A percentile compares a stretch with the other conserved stretches of the same genome.
Evolutionary conservation across 2,113 vertebrate genomes (phyloP).

Genomic region (Psittacula cyanocephala): DNA sequence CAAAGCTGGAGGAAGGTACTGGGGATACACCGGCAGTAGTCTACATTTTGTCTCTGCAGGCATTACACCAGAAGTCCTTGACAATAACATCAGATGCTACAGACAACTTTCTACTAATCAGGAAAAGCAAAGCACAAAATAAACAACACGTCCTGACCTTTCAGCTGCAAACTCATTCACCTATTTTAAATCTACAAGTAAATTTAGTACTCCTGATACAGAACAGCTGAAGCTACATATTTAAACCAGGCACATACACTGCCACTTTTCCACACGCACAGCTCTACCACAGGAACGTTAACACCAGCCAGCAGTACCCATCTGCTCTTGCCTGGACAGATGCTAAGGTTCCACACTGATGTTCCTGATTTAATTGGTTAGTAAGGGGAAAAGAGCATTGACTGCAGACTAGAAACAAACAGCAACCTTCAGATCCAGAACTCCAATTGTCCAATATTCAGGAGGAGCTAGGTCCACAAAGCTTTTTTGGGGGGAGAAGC

Average conservation of each 20-base stretch:
- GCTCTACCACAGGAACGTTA: background rate
- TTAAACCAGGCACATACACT: conserved; percentile 25
- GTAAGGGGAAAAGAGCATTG: background rate
- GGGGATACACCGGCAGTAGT: background rate
- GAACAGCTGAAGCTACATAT: conserved; percentile 34
- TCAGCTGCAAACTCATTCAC: conserved; percentile 21
- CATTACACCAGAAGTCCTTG: background rate
- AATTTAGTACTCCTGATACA: conserved; percentile 28
- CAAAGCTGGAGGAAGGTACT: background rate
- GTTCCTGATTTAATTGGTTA: background rate
- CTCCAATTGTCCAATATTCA: background rate
- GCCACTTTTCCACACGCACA: background rate
- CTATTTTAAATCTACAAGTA: conserved; percentile 55
- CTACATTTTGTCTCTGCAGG: background rate
- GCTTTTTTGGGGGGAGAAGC: background rate
- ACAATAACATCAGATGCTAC: background rate
- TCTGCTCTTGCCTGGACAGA: background rate
- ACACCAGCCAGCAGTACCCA: background rate
- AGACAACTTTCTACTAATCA: background rate
- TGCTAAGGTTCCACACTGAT: background rate
- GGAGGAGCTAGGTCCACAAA: background rate
- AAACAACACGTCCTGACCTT: conserved; percentile 29
- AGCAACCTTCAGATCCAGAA: background rate
- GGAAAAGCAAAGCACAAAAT: background rate
- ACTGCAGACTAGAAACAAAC: background rate